These are phyloP conservation scores for Anas platyrhynchos DNA, from an alignment of 2,113 vertebrate species.

Conservation along the genomic window DNA sequence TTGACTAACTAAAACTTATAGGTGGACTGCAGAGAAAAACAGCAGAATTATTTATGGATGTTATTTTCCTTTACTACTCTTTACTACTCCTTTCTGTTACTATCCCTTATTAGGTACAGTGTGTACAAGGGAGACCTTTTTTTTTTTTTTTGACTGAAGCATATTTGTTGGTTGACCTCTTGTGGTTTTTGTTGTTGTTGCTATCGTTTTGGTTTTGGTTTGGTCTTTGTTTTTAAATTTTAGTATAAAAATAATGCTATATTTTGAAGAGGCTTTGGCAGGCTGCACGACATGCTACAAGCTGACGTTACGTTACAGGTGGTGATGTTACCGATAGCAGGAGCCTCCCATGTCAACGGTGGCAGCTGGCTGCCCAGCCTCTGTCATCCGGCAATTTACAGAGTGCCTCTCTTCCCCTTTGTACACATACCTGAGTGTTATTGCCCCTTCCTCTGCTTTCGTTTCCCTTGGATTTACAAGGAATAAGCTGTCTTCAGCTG, in stretches of 20 bases:
- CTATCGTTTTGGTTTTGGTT: too few relatives aligned
- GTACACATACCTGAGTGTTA: neutral
- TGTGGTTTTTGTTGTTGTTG: neutral
- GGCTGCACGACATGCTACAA: neutral
- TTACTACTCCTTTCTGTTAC: neutral
- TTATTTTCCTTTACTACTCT: neutral
- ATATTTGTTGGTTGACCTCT: neutral
- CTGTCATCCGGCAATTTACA: neutral
- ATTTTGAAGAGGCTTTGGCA: neutral
- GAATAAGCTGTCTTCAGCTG: neutral
- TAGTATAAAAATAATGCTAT: neutral
- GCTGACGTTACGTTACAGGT: neutral
- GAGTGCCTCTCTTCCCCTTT: neutral
- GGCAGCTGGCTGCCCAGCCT: neutral
- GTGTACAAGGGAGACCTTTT: neutral
- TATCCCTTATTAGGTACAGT: neutral
- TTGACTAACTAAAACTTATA: neutral
- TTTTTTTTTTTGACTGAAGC: neutral
- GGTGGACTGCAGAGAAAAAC: neutral
- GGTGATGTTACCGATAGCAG: neutral
- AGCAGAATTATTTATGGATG: neutral
- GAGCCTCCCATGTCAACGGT: neutral
- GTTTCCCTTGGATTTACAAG: neutral
- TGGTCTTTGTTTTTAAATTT: neutral
- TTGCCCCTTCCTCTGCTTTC: neutral